Conservation (phyloP, 2,888 invertebrate species). For the Ornithoptera alexandrae region DNA sequence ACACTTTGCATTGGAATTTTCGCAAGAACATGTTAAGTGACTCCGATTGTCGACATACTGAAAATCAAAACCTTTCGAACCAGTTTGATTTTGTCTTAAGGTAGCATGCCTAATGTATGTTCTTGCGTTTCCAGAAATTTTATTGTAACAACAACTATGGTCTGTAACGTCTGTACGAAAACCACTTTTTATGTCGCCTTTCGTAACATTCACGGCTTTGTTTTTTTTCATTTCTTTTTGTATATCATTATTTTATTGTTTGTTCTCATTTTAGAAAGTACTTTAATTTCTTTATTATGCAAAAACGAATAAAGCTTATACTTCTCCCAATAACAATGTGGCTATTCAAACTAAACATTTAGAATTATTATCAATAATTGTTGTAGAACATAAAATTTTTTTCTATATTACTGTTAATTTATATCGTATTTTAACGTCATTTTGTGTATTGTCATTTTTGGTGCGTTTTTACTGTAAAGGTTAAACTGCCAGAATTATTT, state of each 20-base stretch:
- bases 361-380: neutral
- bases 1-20: slow-evolving; percentile 7
- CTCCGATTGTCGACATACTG: slow-evolving; percentile 24
- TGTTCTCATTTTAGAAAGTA: slow-evolving; percentile 32
- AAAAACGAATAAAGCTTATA: neutral
- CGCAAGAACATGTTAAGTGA: slow-evolving; percentile 33
- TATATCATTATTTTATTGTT: slow-evolving; percentile 49
- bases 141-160: slow-evolving; percentile 35
- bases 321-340: neutral
- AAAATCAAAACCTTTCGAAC: slow-evolving; percentile 5
- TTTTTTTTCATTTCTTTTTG: slow-evolving; percentile 45
- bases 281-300: neutral
- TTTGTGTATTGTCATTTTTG: slow-evolving; percentile 16
- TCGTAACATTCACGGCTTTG: slow-evolving; percentile 50
- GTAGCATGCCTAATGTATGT: slow-evolving; percentile 22
- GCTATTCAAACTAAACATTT: neutral
- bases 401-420: slow-evolving; percentile 29
- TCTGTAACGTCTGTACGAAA: slow-evolving; percentile 33
- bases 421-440: slow-evolving; percentile 15
- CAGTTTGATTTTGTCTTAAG: slow-evolving; percentile 1
- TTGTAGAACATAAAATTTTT: slow-evolving; percentile 29
- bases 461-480: slow-evolving; percentile 6
- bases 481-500: neutral
- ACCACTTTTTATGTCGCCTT: slow-evolving; percentile 37
- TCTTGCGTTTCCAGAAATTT: slow-evolving; percentile 30